Evolutionary conservation across 2,113 vertebrate genomes (phyloP), one percentile per base, ranked within the genome.

Genomic region (Rallus limicola): DNA sequence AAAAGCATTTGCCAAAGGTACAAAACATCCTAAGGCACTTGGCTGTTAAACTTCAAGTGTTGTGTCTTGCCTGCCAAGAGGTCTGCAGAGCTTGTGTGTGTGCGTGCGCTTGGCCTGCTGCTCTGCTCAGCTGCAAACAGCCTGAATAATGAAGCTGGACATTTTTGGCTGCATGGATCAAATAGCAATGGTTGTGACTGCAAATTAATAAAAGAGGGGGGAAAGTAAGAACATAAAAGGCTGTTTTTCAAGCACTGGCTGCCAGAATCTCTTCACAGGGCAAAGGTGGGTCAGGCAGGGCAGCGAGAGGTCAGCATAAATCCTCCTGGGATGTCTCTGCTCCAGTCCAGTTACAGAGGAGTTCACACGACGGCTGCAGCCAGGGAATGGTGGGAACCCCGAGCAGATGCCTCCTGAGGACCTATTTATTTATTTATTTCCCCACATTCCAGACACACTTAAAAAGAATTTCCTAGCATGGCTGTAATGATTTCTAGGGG

Each of bases 201-300:
- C 77, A 64, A 84, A 94, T 94, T 93, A 91, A 84, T 72, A 82
- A 56, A 75, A 82, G 46, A 78, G 10, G 14, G 14, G 65, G 34
- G 62, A 25, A 92, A 91, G 44, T 17, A 84, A 55, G 92, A 93
- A 79, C 65, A 91, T 62, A 65, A 95, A 95, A 92, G 77, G 56
- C 44, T 89, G 44, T 34, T 92, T 90, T 91, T 81, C 58, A 88
- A 90, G 88, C 56, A 8, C 60, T 60, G 79, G 18, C 85, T 96
- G 82, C 88, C 82, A 86, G 64, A 86, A 78, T 92, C 29, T 86
- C 58, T 91, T 55, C 33, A 71, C 28, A 64, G 92, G 95, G 88
- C 62, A 90, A 82, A 90, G 92, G 77, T 92, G 91, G 91, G 80
- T 92, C 93, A 94, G 83, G 50, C 42, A 94, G 80, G 69, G 86